Percentiles rank a stretch among this genome's conserved stretches.
Evolutionary conservation across 2,797 vertebrate species (phyloP).

Genomic region (Chrysocyon brachyurus): DNA sequence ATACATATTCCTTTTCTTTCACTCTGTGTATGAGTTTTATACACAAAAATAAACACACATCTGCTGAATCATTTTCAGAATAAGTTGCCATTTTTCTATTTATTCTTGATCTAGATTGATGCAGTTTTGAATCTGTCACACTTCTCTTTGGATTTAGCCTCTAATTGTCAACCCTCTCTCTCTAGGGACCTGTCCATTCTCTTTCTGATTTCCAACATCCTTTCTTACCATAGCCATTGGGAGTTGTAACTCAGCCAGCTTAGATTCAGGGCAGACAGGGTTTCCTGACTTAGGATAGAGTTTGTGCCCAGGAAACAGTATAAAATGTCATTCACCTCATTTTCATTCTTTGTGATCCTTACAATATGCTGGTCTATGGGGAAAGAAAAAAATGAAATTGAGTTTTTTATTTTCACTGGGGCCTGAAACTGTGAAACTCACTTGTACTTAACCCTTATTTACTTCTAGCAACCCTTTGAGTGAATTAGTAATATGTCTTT

Average conservation of each 20-base stretch:
- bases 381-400: not conserved
- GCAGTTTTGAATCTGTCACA: constrained; percentile 60
- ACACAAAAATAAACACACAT: not conserved
- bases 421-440: not conserved
- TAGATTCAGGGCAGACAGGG: not conserved
- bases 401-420: constrained; percentile 15
- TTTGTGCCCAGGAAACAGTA: constrained; percentile 18
- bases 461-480: not conserved
- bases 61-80: constrained; percentile 41
- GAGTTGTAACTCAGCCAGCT: constrained; percentile 29
- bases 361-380: not conserved
- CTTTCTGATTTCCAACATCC: constrained; percentile 32
- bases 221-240: constrained; percentile 19
- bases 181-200: constrained; percentile 49
- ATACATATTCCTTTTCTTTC: not conserved
- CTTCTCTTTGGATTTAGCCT: constrained; percentile 45
- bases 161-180: constrained; percentile 48
- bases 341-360: constrained; percentile 51
- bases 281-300: constrained; percentile 6
- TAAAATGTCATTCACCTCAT: not conserved
- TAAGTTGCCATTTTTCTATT: constrained; percentile 34
- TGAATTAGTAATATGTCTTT: not conserved
- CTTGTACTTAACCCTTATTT: constrained; percentile 22
- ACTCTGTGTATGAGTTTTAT: not conserved
- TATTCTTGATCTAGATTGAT: constrained; percentile 61